These are phyloP conservation scores for Saimiri boliviensis DNA, from an alignment of 2,113 vertebrate species.

Conservation along the genomic window DNA sequence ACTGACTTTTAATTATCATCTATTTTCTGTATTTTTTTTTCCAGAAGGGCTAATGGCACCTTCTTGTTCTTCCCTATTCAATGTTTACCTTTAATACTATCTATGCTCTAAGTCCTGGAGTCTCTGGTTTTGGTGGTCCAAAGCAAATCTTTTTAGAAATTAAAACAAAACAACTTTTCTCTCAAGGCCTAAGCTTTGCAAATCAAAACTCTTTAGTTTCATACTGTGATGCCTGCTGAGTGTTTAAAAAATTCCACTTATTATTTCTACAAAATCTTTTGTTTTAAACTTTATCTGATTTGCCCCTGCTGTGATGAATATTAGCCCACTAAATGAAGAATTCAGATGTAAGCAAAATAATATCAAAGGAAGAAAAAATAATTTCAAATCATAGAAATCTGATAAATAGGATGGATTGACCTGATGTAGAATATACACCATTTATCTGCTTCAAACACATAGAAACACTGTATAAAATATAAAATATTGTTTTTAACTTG, in stretches of 20 bases:
- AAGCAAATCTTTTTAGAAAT: constrained; percentile 32
- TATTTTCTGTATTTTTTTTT: background rate
- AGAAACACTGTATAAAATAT: background rate
- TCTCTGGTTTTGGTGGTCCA: background rate
- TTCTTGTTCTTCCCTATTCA: background rate
- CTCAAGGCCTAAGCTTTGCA: background rate
- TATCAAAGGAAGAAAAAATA: background rate
- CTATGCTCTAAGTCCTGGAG: background rate
- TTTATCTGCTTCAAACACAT: background rate
- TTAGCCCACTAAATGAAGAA: background rate
- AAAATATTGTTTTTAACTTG: background rate
- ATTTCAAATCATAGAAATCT: background rate
- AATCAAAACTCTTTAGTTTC: constrained; percentile 34
- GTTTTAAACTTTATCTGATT: background rate
- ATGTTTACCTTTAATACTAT: background rate
- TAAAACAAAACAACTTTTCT: constrained; percentile 23
- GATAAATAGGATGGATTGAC: background rate
- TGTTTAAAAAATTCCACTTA: background rate
- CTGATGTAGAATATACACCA: background rate
- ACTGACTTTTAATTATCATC: background rate
- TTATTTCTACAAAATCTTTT: background rate
- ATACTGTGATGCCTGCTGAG: background rate
- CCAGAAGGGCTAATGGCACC: background rate
- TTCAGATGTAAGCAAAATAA: background rate
- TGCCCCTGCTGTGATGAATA: background rate